A percentile compares a stretch with the other conserved stretches of the same genome.
These are phyloP conservation scores for Pycnomerus fuliginosus DNA, from an alignment of 2,888 invertebrate genomes.

Conservation along the genomic window DNA sequence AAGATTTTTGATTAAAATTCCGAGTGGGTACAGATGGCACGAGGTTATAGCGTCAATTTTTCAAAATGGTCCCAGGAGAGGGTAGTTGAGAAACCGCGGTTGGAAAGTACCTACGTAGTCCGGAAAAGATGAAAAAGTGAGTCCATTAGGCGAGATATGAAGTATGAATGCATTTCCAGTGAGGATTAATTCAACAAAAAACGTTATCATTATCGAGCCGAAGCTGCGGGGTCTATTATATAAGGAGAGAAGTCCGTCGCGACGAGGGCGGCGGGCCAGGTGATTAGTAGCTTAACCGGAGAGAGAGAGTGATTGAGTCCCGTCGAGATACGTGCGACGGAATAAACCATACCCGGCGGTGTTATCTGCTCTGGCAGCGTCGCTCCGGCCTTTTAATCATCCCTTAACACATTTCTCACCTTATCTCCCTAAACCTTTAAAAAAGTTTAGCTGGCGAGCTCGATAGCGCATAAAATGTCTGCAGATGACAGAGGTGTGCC, in stretches of 20 bases:
- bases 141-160: slow-evolving; percentile 51
- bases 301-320: slow-evolving; percentile 49
- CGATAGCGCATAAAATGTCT: slow-evolving; percentile 36
- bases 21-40: too few relatives aligned
- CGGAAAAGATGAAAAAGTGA: slow-evolving; percentile 51
- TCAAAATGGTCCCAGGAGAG: too few relatives aligned
- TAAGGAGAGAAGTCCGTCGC: slow-evolving; percentile 30
- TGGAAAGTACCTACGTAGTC: too few relatives aligned
- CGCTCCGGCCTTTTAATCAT: slow-evolving; percentile 52
- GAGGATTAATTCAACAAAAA: slow-evolving; percentile 51
- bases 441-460: slow-evolving; percentile 38
- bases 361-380: slow-evolving; percentile 48
- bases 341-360: slow-evolving; percentile 42
- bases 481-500: slow-evolving; percentile 49
- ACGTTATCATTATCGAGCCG: slow-evolving; percentile 42
- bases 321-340: slow-evolving; percentile 48
- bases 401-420: slow-evolving; percentile 52
- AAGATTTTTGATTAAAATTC: too few relatives aligned
- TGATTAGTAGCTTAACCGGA: slow-evolving; percentile 46
- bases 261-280: slow-evolving; percentile 35
- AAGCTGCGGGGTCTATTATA: slow-evolving; percentile 32
- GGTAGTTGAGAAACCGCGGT: too few relatives aligned
- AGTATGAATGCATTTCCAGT: slow-evolving; percentile 53
- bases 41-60: too few relatives aligned
- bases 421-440: slow-evolving; percentile 43